phyloP scores from a whole-genome alignment of 2,113 vertebrate species.

The Murina feae region DNA sequence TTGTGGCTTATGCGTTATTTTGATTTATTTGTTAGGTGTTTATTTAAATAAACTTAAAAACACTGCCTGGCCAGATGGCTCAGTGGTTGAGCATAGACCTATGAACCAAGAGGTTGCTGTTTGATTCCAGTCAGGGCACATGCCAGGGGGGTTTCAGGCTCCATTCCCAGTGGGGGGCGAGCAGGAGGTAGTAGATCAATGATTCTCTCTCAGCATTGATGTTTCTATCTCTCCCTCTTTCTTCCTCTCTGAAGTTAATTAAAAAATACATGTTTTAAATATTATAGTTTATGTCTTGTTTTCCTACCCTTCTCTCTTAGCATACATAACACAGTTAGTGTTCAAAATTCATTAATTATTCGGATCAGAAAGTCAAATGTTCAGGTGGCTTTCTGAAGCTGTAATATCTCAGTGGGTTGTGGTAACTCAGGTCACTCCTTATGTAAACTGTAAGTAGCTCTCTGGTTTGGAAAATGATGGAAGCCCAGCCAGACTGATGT shows the following conservation, averaged over 20 bases:
- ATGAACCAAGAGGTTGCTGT: neutral
- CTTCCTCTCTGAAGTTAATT: too few relatives aligned
- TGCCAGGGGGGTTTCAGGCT: neutral
- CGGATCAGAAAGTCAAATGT: neutral
- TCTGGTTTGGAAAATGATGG: neutral
- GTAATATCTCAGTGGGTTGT: neutral
- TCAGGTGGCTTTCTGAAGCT: neutral
- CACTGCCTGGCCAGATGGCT: neutral
- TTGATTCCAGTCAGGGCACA: neutral
- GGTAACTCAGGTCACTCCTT: neutral
- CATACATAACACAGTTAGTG: neutral
- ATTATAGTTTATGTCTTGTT: neutral
- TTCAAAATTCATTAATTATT: neutral
- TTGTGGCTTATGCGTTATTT: neutral
- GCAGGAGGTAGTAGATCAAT: neutral
- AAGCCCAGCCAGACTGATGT: neutral
- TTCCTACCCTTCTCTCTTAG: neutral
- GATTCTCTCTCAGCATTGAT: neutral
- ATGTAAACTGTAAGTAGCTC: neutral
- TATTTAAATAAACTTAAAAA: neutral
- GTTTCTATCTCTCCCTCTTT: neutral
- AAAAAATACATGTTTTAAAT: neutral
- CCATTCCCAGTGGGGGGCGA: neutral
- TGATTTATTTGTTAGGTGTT: neutral
- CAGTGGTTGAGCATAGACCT: neutral